These are phyloP conservation scores for Neoitamus cyanurus DNA, from an alignment of 2,888 invertebrate genomes.

Conservation along the genomic window DNA sequence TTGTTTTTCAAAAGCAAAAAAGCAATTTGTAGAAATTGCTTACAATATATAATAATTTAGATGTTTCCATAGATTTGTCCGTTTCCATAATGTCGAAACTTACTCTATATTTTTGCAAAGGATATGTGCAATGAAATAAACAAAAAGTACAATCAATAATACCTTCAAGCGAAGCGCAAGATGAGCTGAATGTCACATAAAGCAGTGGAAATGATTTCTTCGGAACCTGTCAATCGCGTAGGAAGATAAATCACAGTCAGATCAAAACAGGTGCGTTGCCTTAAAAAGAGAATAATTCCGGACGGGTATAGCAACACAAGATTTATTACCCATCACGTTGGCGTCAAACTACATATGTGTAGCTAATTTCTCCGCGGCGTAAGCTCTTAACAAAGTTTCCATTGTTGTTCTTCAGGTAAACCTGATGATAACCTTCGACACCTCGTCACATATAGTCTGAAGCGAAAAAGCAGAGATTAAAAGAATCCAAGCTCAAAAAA, in stretches of 20 bases:
- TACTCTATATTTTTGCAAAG: neutral
- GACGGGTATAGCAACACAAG: neutral
- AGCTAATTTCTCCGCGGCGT: neutral
- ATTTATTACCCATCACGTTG: neutral
- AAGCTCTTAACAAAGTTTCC: neutral
- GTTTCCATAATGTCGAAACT: neutral
- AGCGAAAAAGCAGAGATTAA: neutral
- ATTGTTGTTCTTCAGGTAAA: neutral
- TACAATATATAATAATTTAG: neutral
- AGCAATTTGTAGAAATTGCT: neutral
- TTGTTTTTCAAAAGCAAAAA: neutral
- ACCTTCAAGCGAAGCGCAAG: neutral
- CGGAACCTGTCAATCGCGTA: slow-evolving; percentile 1
- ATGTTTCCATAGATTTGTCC: no score
- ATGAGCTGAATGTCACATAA: neutral
- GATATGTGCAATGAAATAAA: neutral
- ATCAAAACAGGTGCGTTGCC: neutral
- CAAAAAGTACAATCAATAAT: neutral
- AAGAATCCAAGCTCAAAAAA: neutral
- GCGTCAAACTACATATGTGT: neutral
- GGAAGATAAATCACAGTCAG: neutral
- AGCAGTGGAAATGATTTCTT: neutral
- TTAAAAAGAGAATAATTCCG: neutral
- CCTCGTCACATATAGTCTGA: neutral
- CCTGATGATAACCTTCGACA: neutral